Evolutionary conservation across 2,113 vertebrate species (phyloP).

Genomic region (Synodontis membranacea): DNA sequence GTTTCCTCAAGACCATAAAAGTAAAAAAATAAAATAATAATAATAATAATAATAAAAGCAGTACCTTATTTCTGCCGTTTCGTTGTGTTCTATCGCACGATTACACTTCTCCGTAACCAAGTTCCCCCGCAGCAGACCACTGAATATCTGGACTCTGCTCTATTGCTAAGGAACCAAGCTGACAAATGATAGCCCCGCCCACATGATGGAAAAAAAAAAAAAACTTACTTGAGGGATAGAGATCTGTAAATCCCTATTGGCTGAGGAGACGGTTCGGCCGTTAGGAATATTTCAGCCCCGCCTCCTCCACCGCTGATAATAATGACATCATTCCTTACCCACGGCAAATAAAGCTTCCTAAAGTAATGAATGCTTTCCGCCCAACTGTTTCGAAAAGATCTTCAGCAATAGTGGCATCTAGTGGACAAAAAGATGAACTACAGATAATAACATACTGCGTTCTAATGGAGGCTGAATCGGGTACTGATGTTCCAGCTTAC

Average conservation of each 20-base stretch:
- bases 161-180: conserved; percentile 62
- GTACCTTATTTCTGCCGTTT: conserved; percentile 38
- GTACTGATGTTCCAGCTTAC: not conserved
- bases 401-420: not conserved
- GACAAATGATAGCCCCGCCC: conserved; percentile 63
- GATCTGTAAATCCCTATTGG: conserved; percentile 42
- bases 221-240: conserved; percentile 2
- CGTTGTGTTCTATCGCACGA: not conserved
- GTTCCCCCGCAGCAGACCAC: conserved; percentile 1
- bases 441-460: not conserved
- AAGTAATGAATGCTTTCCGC: not conserved
- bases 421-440: not conserved
- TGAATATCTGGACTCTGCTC: conserved; percentile 40
- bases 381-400: not conserved
- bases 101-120: not conserved
- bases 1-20: not conserved
- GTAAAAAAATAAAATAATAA: not conserved
- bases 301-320: conserved; percentile 52
- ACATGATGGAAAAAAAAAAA: conserved; percentile 44
- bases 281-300: conserved; percentile 52
- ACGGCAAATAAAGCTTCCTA: not conserved
- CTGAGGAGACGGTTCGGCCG: conserved; percentile 53
- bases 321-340: conserved; percentile 58
- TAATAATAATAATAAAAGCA: too few species aligned
- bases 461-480: not conserved